A percentile compares a stretch with the other conserved stretches of the same genome.
These are phyloP conservation scores for Typhlichthys eigenmanni DNA, from an alignment of 2,797 vertebrate species.

Conservation along the genomic window DNA sequence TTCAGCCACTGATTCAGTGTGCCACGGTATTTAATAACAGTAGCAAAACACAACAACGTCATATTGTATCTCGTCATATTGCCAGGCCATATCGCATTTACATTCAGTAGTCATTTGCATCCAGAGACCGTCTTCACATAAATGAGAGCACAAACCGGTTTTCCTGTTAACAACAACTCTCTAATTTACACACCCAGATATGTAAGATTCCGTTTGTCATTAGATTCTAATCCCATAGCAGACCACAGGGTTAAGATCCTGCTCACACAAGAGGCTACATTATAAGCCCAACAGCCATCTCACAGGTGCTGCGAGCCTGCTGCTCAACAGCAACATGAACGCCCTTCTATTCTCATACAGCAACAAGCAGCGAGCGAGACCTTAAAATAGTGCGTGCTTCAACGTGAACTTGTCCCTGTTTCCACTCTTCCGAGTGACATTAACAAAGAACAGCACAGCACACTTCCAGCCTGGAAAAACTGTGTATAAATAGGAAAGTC, in stretches of 20 bases:
- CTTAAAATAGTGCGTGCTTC: conserved; percentile 66
- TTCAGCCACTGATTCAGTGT: background rate
- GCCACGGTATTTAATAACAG: no score
- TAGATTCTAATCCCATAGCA: conserved; percentile 49
- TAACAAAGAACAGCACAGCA: conserved; percentile 16
- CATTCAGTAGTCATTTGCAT: conserved; percentile 13
- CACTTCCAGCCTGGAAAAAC: conserved; percentile 44
- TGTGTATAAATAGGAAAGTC: conserved; percentile 56
- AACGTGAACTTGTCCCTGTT: conserved; percentile 42
- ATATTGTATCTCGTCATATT: background rate
- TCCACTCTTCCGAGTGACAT: conserved; percentile 12
- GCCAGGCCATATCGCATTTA: background rate
- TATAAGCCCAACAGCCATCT: conserved; percentile 33
- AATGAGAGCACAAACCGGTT: conserved; percentile 49
- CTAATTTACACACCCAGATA: conserved; percentile 31
- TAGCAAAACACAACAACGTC: background rate
- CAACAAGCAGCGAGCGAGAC: conserved; percentile 25
- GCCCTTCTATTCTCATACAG: conserved; percentile 52
- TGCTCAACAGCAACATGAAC: conserved; percentile 52
- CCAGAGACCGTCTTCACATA: conserved; percentile 36
- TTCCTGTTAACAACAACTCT: conserved; percentile 26
- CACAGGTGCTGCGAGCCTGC: conserved; percentile 30
- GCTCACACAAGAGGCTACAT: conserved; percentile 24
- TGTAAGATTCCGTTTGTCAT: conserved; percentile 46
- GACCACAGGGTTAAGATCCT: conserved; percentile 42